Conservation (phyloP, 2,888 invertebrate species). For the Drosophila rellima region DNA sequence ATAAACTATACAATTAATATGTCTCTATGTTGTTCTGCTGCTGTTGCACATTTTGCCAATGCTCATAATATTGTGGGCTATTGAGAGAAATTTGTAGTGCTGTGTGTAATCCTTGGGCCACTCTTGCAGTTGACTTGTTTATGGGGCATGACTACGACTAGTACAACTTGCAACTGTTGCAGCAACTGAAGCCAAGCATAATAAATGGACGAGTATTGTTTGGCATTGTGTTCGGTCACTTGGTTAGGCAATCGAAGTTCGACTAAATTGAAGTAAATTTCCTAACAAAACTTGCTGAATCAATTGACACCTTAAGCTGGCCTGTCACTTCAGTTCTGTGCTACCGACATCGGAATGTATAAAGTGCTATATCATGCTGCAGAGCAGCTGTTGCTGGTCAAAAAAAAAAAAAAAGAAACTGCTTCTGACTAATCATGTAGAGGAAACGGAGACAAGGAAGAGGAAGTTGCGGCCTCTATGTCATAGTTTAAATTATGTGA, state of each 20-base stretch:
- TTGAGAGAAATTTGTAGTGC: not conserved
- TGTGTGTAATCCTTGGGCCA: not conserved
- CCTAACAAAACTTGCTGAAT: slow-evolving; percentile 33
- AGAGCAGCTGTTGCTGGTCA: slow-evolving; percentile 27
- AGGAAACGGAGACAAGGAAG: slow-evolving; percentile 13
- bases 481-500: slow-evolving; percentile 79
- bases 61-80: slow-evolving; percentile 33
- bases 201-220: slow-evolving; percentile 50
- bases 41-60: slow-evolving; percentile 31
- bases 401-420: slow-evolving; percentile 6
- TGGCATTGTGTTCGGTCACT: slow-evolving; percentile 6
- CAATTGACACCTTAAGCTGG: slow-evolving; percentile 32
- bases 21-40: slow-evolving; percentile 5
- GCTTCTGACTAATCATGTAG: slow-evolving; percentile 66
- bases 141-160: slow-evolving; percentile 25
- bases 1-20: not conserved
- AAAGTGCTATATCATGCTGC: slow-evolving; percentile 65
- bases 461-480: slow-evolving; percentile 42
- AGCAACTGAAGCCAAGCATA: slow-evolving; percentile 36
- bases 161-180: slow-evolving; percentile 36
- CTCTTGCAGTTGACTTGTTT: slow-evolving; percentile 60
- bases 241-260: not conserved
- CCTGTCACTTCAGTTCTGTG: slow-evolving; percentile 29
- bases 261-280: slow-evolving; percentile 31
- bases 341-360: slow-evolving; percentile 15